These are phyloP conservation scores for Pristionchus japonicus DNA, from an alignment of 2,888 invertebrate genomes.

Conservation along the genomic window DNA sequence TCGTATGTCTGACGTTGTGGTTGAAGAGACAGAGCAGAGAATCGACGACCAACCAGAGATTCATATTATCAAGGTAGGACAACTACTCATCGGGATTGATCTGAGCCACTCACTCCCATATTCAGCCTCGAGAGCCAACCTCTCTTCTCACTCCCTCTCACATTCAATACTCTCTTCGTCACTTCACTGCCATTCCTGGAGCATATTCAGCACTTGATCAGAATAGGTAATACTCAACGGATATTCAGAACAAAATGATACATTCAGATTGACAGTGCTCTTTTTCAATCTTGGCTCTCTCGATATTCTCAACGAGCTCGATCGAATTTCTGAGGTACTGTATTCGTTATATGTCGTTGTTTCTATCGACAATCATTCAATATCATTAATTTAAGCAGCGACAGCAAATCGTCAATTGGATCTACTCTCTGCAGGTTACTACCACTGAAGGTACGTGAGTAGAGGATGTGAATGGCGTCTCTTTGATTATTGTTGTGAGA, in stretches of 20 bases:
- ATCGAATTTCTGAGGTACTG: slow-evolving; percentile 76
- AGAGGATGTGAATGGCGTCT: background rate
- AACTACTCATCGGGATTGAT: background rate
- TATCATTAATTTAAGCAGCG: slow-evolving; percentile 76
- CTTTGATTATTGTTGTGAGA: background rate
- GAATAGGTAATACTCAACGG: slow-evolving; percentile 54
- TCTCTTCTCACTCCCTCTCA: slow-evolving; percentile 47
- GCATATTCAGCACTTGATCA: slow-evolving; percentile 62
- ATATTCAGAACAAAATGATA: background rate
- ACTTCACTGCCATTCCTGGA: slow-evolving; percentile 62
- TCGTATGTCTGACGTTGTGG: background rate
- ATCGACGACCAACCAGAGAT: slow-evolving; percentile 3
- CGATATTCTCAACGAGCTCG: slow-evolving; percentile 87
- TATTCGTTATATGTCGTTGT: slow-evolving; percentile 74
- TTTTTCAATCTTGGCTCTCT: slow-evolving; percentile 94
- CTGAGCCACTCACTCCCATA: background rate
- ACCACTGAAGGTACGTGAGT: slow-evolving; percentile 46
- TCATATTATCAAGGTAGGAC: background rate
- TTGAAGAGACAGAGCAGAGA: background rate
- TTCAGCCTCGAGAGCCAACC: background rate
- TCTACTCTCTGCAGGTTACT: slow-evolving; percentile 85
- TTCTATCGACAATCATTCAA: background rate
- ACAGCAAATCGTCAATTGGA: slow-evolving; percentile 88
- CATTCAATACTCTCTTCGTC: slow-evolving; percentile 58
- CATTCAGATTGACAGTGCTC: slow-evolving; percentile 65